These are phyloP conservation scores for Fragum whitleyi DNA, from an alignment of 2,888 invertebrate genomes.

Conservation along the genomic window DNA sequence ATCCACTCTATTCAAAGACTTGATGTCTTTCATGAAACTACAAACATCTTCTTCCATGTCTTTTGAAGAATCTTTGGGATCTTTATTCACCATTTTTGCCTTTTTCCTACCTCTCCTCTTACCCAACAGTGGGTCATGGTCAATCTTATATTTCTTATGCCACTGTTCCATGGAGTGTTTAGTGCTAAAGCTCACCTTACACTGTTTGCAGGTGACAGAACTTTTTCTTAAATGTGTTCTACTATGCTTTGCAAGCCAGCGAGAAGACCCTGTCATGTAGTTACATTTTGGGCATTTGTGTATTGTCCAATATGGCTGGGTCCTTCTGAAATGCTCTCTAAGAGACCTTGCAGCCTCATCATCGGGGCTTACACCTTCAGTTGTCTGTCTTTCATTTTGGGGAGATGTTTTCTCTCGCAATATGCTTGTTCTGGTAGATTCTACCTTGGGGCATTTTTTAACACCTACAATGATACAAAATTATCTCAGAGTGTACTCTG, in stretches of 20 bases:
- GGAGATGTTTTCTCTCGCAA: no score
- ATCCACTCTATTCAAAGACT: not conserved
- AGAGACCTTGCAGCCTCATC: no score
- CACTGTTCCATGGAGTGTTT: not conserved
- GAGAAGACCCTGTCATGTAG: not conserved
- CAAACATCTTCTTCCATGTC: not conserved
- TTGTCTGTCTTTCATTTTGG: no score
- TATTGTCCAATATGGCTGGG: not conserved
- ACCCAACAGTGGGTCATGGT: not conserved
- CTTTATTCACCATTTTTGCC: no score
- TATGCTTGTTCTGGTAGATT: no score
- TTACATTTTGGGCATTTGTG: not conserved
- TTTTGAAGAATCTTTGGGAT: no score
- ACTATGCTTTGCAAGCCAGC: not conserved
- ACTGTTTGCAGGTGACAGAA: not conserved
- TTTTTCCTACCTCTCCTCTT: no score
- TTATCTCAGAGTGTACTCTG: no score
- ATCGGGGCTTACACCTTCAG: no score
- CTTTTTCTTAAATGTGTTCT: not conserved
- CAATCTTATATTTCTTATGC: not conserved
- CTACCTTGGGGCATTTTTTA: no score
- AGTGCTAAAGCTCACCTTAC: not conserved
- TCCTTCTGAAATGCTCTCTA: not conserved
- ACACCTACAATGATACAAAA: no score
- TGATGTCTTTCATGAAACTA: conserved; percentile 2